Evolutionary conservation across 2,113 vertebrate species (phyloP), one percentile per base, ranked within the genome.

Genomic region (Apodemus sylvaticus): DNA sequence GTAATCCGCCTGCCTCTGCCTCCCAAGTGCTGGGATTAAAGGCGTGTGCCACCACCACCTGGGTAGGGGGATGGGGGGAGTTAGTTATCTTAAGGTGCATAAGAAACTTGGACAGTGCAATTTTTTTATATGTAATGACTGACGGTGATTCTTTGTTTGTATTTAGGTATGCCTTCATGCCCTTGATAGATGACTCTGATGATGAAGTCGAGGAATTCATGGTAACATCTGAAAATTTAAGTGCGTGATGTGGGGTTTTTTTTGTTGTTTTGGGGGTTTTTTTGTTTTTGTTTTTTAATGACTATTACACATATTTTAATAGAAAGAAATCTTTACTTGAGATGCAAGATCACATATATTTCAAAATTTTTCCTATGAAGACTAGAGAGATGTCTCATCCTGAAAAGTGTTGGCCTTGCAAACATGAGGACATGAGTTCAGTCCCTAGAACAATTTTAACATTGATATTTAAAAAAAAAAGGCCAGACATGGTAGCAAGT

Each of bases 111-210:
- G 11, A 36, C 93, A 82, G 29, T 96, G 11, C n/a, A 48, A 13
- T 2, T 62, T 62, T 48, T 89, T 76, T 85, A 31, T 89, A 22
- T 93, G 36, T 14, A 42, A 0, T 91, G 42, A 70, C 3, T 45
- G 13, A 19, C 89, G 39, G 53, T 86, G 17, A 89, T 19, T 10
- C 45, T 96, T 74, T 51, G 66, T 81, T 70, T 85, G 83, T 45
- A 51, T 74, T 51, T 90, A 99, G 99, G 97, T 99, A 99, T 66
- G 99, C 99, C 1, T 99, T 99, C 97, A 99, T 99, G 42, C 99
- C 99, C 60, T 98, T 99, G 94, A 99, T 99, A 0, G 99, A 99
- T 91, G 99, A 99, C 97, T 99, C 99, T 1, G 99, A 99, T 76
- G 99, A 99, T 86, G 99, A 99, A 98, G 98, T 99, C 24, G 99